Evolutionary conservation across 1,140 invertebrate genomes (phyloP), one percentile per base, ranked within the genome.

Genomic region (Stegodyphus dumicola): DNA sequence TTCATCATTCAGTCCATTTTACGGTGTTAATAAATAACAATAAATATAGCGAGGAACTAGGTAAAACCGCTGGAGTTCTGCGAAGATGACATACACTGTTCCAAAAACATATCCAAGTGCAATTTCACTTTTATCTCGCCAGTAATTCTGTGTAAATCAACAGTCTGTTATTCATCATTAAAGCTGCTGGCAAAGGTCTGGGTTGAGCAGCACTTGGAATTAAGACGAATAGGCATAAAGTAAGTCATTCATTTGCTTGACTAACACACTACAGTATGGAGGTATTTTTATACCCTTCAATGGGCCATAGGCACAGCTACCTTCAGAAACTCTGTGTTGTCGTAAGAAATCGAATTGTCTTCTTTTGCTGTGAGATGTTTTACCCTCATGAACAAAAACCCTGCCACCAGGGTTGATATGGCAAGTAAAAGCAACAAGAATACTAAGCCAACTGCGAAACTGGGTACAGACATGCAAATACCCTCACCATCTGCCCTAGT

Each of bases 401-500:
- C 95, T 67, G 96, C 96, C 71, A 98, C 95, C 84, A 98, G 92
- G 77, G 95, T 96, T 15, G 96, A 95, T n/a, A 98, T 95, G 17
- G 96, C 94, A 75, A 97, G 91, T 17, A 98, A 95, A 87, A 97
- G 92, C 4, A 98, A 91, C 17, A 98, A 91, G 95, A 97, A 96
- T 78, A 97, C 95, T 81, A 98, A 91, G 13, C 96, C 96, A 67
- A 95, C 96, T 17, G 97, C 95, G 90, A 98, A 98, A 64, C 95
- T 95, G 15, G 96, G 95, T 87, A 97, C 93, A 7, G 96, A 97
- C 95, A 98, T 96, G 90, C 96, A 98, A 89, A 98, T 96, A 56
- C 89, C 88, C 86, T 95, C 96, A 7, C 88, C 86, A 7, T 90
- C 77, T 13, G 75, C 65, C 11, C 77, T 65, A 18, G 52, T 87